Percentiles rank a stretch among this genome's conserved stretches.
phyloP scores from a whole-genome alignment of 2,888 invertebrate species.

The Morpho achilles region DNA sequence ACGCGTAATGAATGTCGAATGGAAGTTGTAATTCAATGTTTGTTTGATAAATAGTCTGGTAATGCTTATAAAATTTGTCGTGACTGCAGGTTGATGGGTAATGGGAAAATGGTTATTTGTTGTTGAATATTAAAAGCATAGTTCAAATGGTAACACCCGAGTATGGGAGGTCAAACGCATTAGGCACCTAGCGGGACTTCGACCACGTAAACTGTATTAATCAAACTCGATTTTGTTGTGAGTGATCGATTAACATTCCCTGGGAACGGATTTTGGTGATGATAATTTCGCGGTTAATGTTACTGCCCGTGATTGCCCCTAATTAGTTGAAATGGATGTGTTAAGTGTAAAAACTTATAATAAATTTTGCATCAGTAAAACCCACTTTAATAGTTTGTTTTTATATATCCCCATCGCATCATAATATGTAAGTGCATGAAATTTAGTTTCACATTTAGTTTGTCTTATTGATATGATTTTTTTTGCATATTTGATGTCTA shows the following conservation, averaged over 20 bases:
- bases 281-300: constrained; percentile 15
- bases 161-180: constrained; percentile 71
- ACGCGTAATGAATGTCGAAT: constrained; percentile 50
- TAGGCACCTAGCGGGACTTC: constrained; percentile 74
- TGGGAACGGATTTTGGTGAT: constrained; percentile 20
- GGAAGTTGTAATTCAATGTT: constrained; percentile 34
- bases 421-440: too few relatives aligned
- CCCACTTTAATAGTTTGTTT: too few relatives aligned
- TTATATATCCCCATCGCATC: too few relatives aligned
- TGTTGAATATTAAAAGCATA: constrained; percentile 66
- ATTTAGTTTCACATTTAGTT: too few relatives aligned
- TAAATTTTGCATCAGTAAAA: too few relatives aligned
- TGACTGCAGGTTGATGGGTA: constrained; percentile 68
- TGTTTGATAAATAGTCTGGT: constrained; percentile 57
- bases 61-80: constrained; percentile 72
- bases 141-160: constrained; percentile 70
- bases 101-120: constrained; percentile 73
- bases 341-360: too few relatives aligned
- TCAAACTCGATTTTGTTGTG: constrained; percentile 42
- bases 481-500: too few relatives aligned
- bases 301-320: constrained; percentile 18
- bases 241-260: constrained; percentile 22
- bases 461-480: too few relatives aligned
- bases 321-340: too few relatives aligned
- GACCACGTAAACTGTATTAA: constrained; percentile 63